Evolutionary conservation across 2,113 vertebrate species (phyloP), one percentile per base, ranked within the genome.

Genomic region (Polypterus senegalus): DNA sequence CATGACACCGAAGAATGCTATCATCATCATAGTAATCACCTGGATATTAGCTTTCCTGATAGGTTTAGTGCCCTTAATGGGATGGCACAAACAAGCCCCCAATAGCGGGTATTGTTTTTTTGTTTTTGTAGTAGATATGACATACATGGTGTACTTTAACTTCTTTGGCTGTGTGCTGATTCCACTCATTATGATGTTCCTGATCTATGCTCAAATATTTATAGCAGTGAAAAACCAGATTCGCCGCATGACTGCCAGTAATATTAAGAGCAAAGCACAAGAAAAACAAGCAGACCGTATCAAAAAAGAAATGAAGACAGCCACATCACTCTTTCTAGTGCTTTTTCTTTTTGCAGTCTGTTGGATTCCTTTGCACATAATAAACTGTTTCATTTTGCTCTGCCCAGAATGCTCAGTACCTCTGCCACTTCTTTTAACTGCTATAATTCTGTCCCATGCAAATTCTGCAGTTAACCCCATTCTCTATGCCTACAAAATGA

Each of bases 401-500:
- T 85, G 80, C 2, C 69, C 77, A 0, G 51, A 10, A 1, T 83
- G 81, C 45, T 65, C 69, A 0, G 78, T 86, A 47, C 86, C 86
- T 1, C 60, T 81, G 0, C 74, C 81, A 53, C 77, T 84, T 57
- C 79, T 76, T 43, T 77, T 86, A 48, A 58, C 76, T 5, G 70
- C 79, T 59, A 86, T 71, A 68, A 85, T 88, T 65, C 81, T 87
- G 43, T 88, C 88, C 9, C 83, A 88, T 6, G 77, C 80, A 48
- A 89, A 82, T 71, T 85, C 86, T 0, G 81, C 78, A 1, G 71
- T 85, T 73, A 90, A 90, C 74, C 80, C 60, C 5, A 77, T 88
- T 60, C 73, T 89, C 45, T 89, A 86, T 1, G 84, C 85, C 0
- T 86, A 81, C 74, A 86, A 83, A 11, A 85, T 87, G 80, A 79